A percentile compares a stretch with the other conserved stretches of the same genome.
phyloP scores from a whole-genome alignment of 2,888 invertebrate genomes.

The Incurvaria masculella region DNA sequence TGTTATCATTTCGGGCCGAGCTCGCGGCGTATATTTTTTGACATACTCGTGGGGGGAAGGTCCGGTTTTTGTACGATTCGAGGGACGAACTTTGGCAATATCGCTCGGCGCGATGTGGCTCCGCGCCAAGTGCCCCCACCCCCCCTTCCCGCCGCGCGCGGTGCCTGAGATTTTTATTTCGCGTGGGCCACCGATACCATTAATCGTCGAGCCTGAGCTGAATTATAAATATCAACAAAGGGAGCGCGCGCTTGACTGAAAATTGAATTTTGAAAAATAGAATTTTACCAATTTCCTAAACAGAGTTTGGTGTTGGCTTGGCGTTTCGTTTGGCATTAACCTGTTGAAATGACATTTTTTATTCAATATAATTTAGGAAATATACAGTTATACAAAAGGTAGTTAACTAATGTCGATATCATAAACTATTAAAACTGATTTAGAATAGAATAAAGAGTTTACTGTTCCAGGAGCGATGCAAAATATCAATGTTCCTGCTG shows the following conservation, averaged over 20 bases:
- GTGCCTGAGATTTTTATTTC: slow-evolving; percentile 35
- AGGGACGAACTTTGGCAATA: slow-evolving; percentile 32
- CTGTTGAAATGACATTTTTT: too few relatives aligned
- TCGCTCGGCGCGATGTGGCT: slow-evolving; percentile 27
- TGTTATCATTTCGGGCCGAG: not conserved
- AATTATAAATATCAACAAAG: slow-evolving; percentile 16
- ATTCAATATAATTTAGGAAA: too few relatives aligned
- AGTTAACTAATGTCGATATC: too few relatives aligned
- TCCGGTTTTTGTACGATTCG: slow-evolving; percentile 2
- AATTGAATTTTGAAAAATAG: not conserved
- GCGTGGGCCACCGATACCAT: slow-evolving; percentile 33
- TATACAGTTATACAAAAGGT: too few relatives aligned
- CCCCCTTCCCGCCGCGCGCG: slow-evolving; percentile 28
- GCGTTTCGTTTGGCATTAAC: too few relatives aligned
- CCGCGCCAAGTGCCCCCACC: slow-evolving; percentile 32
- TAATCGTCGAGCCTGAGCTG: slow-evolving; percentile 23
- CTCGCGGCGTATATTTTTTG: not conserved
- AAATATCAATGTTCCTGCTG: too few relatives aligned
- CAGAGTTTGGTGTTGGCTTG: too few relatives aligned
- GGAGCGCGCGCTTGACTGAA: not conserved
- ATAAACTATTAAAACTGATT: too few relatives aligned
- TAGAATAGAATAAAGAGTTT: too few relatives aligned
- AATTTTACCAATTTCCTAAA: not conserved
- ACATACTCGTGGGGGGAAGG: not conserved
- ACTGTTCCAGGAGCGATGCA: too few relatives aligned